phyloP scores from a whole-genome alignment of 2,888 invertebrate genomes.

The Bursaphelenchus okinawaensis region DNA sequence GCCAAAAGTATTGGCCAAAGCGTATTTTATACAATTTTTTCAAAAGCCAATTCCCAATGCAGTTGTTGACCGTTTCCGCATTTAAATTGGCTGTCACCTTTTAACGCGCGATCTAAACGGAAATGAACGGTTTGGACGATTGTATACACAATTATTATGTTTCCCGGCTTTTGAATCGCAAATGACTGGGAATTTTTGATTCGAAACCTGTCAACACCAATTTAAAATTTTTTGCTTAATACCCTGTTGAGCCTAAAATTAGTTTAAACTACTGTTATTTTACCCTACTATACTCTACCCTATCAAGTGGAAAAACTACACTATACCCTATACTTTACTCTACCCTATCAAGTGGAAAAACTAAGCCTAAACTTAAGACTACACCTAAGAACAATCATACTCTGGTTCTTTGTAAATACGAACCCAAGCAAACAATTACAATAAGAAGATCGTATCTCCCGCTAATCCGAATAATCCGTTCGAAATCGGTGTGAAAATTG shows the following conservation, averaged over 20 bases:
- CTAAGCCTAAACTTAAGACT: no score
- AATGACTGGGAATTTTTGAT: no score
- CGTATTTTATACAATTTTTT: no score
- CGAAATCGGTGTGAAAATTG: neutral
- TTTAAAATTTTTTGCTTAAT: no score
- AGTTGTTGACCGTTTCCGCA: neutral
- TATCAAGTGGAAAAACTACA: no score
- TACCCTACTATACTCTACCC: no score
- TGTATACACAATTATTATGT: neutral
- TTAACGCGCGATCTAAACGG: neutral
- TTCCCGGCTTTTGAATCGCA: neutral
- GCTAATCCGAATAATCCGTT: neutral
- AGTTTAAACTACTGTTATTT: no score
- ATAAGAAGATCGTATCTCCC: neutral
- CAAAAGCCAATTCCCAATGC: neutral
- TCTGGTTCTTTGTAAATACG: neutral
- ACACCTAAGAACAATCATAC: neutral
- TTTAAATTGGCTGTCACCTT: neutral
- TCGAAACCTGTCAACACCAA: no score
- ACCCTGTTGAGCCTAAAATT: no score
- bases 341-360: no score
- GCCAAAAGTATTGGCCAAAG: no score
- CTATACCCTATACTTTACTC: no score
- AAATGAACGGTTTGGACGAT: neutral
- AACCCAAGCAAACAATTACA: neutral